Conservation (phyloP, 2,113 vertebrate species). For the Emberiza fucata region DNA sequence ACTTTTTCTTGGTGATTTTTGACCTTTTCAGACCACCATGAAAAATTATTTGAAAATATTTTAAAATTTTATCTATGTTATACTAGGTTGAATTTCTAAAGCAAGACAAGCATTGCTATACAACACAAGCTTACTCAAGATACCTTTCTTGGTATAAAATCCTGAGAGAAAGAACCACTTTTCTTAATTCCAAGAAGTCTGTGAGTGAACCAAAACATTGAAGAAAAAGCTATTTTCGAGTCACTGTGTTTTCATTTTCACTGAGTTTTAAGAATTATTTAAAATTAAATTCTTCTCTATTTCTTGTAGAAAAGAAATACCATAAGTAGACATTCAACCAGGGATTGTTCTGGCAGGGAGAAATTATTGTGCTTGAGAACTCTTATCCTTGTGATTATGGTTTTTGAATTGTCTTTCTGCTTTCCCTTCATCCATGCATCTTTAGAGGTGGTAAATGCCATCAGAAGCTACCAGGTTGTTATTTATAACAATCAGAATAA, state of each 20-base stretch:
- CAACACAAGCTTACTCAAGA: not conserved
- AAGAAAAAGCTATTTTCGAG: not conserved
- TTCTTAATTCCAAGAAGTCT: not conserved
- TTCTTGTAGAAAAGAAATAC: not conserved
- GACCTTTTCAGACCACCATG: not conserved
- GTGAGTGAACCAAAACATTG: not conserved
- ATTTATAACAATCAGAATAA: not conserved
- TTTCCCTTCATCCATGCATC: not conserved
- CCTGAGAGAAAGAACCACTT: not conserved
- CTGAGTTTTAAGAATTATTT: not conserved
- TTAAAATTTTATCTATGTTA: not conserved
- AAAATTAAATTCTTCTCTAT: not conserved
- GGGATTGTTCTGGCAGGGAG: not conserved
- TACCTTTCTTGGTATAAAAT: not conserved
- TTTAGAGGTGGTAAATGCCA: not conserved
- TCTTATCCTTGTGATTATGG: not conserved
- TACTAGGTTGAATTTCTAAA: not conserved
- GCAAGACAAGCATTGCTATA: not conserved
- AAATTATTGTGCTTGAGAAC: not conserved
- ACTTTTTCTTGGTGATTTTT: not conserved
- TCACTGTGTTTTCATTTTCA: not conserved
- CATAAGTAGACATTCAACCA: not conserved
- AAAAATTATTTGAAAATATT: not conserved
- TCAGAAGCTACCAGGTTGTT: not conserved
- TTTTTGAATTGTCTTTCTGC: not conserved